Evolutionary conservation across 53 echinoderm and acorn worm species (phyloP).

Genomic region (Patiria pectinifera): DNA sequence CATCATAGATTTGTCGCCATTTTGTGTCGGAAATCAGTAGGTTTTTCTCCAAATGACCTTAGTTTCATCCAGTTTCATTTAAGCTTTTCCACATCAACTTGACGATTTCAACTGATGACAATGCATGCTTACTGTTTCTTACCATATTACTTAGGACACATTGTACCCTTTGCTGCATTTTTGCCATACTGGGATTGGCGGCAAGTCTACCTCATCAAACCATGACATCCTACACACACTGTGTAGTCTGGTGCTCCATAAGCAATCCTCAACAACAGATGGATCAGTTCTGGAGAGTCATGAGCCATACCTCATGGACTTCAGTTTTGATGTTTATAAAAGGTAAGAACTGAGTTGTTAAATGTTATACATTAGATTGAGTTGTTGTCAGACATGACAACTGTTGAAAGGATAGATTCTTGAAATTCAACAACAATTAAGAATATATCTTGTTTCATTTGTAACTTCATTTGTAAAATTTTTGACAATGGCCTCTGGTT

Average conservation of each 20-base stretch:
- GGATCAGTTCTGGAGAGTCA: constrained; percentile 57
- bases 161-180: constrained; percentile 72
- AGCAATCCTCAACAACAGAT: constrained; percentile 56
- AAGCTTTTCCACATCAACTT: not conserved
- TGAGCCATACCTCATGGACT: constrained; percentile 71
- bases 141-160: constrained; percentile 64
- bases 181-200: constrained; percentile 70
- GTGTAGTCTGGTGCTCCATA: constrained; percentile 58
- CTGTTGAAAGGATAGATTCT: not conserved
- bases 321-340: constrained; percentile 76
- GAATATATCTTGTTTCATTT: not conserved
- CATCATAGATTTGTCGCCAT: not conserved
- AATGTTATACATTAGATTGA: not conserved
- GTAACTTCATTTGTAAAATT: not conserved
- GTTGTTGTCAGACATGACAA: not conserved
- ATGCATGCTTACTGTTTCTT: not conserved
- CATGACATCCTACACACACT: constrained; percentile 68
- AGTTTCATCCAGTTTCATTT: too few species aligned
- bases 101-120: not conserved
- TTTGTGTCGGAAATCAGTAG: too few species aligned
- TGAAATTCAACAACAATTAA: not conserved
- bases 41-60: too few species aligned
- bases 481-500: not conserved
- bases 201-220: constrained; percentile 24
- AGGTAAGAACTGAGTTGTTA: constrained; percentile 45